phyloP scores from a whole-genome alignment of 2,113 vertebrate genomes.

The Astatoreochromis straeleni region DNA sequence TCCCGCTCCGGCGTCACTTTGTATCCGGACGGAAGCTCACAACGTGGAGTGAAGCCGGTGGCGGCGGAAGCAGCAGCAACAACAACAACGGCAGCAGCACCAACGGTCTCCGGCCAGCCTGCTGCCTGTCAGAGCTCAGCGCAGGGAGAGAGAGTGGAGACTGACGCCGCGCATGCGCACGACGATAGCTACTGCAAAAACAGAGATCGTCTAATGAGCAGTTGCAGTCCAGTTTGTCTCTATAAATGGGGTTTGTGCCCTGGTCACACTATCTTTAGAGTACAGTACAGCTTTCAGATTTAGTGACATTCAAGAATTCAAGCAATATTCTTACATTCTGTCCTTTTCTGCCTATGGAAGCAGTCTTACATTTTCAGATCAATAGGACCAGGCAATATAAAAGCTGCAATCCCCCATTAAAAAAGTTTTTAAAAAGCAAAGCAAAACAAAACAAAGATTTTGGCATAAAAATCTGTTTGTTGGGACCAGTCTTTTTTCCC shows the following conservation, averaged over 20 bases:
- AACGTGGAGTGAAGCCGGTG: not conserved
- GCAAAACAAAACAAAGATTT: not conserved
- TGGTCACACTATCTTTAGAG: not conserved
- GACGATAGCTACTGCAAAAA: not conserved
- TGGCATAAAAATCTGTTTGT: not conserved
- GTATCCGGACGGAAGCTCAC: conserved; percentile 8
- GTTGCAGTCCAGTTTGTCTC: not conserved
- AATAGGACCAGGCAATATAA: rapidly evolving
- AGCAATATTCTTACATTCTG: rapidly evolving
- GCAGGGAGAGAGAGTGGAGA: not conserved
- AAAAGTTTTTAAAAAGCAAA: not conserved
- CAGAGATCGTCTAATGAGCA: conserved; percentile 13
- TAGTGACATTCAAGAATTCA: not conserved
- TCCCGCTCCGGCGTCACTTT: not conserved
- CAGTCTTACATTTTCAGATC: not conserved
- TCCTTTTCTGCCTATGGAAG: not conserved
- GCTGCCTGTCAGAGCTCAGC: conserved; percentile 2
- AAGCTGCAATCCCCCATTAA: rapidly evolving
- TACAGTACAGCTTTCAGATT: not conserved
- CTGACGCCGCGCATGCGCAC: conserved; percentile 26
- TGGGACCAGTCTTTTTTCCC: not conserved
- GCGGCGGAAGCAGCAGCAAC: not conserved
- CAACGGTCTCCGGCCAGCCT: not conserved
- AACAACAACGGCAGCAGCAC: not conserved
- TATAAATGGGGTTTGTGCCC: not conserved